phyloP scores from a whole-genome alignment of 2,113 vertebrate genomes.

The Datnioides undecimradiatus region DNA sequence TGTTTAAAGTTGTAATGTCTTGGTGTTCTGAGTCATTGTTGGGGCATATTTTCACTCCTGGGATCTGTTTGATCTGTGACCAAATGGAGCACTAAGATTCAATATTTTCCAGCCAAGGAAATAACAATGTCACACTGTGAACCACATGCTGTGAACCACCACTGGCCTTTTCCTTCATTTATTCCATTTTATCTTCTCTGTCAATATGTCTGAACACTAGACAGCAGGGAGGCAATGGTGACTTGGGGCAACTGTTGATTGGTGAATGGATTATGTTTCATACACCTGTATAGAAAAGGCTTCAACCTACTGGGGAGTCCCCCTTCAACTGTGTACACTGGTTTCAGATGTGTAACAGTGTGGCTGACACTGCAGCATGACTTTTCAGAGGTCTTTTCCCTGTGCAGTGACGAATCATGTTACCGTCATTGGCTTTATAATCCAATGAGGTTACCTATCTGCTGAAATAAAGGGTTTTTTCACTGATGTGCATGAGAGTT shows the following conservation, averaged over 20 bases:
- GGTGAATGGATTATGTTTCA: background rate
- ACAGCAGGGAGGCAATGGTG: slow-evolving; percentile 20
- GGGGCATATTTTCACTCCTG: background rate
- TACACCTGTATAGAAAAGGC: background rate
- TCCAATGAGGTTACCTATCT: background rate
- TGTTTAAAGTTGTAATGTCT: background rate
- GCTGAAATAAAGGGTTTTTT: background rate
- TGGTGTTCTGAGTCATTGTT: background rate
- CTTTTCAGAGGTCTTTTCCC: background rate
- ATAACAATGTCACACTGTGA: slow-evolving; percentile 21
- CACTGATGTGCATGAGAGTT: too few relatives aligned
- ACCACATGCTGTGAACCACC: slow-evolving; percentile 45
- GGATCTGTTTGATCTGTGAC: slow-evolving; percentile 11
- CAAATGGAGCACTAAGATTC: slow-evolving; percentile 6
- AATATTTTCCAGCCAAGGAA: slow-evolving; percentile 33
- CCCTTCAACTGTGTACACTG: background rate
- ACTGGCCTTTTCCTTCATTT: slow-evolving; percentile 16
- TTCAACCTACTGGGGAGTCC: background rate
- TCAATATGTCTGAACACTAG: slow-evolving; percentile 29
- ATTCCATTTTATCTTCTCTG: slow-evolving; percentile 31
- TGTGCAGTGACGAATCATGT: background rate
- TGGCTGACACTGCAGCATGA: background rate
- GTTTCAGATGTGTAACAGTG: background rate
- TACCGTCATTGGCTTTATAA: background rate
- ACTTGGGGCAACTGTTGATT: slow-evolving; percentile 15